phyloP scores from a whole-genome alignment of 1,140 invertebrate genomes.

The Drosophila suzukii region DNA sequence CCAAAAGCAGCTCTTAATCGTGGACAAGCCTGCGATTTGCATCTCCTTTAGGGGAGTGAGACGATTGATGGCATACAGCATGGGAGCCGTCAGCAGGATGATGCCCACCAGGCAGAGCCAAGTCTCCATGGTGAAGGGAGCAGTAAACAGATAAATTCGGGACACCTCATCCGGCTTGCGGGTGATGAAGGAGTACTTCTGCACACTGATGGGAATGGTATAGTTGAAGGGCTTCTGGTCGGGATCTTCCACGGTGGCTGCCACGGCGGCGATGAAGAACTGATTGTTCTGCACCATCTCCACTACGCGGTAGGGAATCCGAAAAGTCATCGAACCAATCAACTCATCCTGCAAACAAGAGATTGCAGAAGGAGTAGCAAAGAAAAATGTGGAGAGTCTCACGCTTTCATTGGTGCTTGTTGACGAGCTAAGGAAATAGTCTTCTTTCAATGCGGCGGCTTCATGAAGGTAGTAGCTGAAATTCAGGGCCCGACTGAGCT shows the following conservation, averaged over 20 bases:
- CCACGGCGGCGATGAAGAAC: constrained; percentile 90
- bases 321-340: constrained; percentile 68
- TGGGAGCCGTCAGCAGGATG: constrained; percentile 90
- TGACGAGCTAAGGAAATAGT: constrained; percentile 7
- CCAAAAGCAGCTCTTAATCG: constrained; percentile 93
- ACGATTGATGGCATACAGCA: constrained; percentile 91
- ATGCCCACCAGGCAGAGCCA: constrained; percentile 91
- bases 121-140: constrained; percentile 93
- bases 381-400: neutral
- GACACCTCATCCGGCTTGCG: constrained; percentile 91
- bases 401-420: constrained; percentile 63
- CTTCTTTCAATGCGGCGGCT: constrained; percentile 31
- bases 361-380: neutral
- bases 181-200: constrained; percentile 91
- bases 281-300: constrained; percentile 80
- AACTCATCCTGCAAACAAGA: constrained; percentile 48
- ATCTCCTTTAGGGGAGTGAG: constrained; percentile 89
- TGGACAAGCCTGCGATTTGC: constrained; percentile 87
- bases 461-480: constrained; percentile 88
- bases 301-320: constrained; percentile 67
- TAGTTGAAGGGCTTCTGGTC: constrained; percentile 90
- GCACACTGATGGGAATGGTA: constrained; percentile 90
- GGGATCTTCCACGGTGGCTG: constrained; percentile 88
- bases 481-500: constrained; percentile 91
- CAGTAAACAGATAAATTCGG: constrained; percentile 92